phyloP scores from a whole-genome alignment of 2,888 invertebrate species.

The Carpatolechia fugitivella region DNA sequence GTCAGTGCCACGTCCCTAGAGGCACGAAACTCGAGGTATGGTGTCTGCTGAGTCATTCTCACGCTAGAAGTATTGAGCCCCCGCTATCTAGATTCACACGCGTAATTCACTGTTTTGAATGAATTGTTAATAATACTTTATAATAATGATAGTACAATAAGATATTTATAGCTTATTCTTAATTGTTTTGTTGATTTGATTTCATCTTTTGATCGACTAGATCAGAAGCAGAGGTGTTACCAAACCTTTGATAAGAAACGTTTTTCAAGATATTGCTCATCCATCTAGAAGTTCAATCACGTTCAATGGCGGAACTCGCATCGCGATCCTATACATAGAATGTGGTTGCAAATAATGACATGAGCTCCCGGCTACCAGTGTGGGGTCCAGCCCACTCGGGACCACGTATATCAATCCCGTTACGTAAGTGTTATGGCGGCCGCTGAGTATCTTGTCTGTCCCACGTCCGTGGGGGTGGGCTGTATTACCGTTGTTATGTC shows the following conservation, averaged over 20 bases:
- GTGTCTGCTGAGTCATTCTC: constrained; percentile 43
- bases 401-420: constrained; percentile 30
- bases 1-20: constrained; percentile 51
- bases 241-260: too few relatives aligned
- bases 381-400: not conserved
- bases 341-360: not conserved
- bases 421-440: constrained; percentile 25
- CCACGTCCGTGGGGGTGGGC: not conserved
- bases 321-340: not conserved
- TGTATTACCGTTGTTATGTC: not conserved
- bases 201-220: not conserved
- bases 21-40: constrained; percentile 44
- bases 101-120: not conserved
- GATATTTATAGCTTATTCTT: not conserved
- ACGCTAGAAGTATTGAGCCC: constrained; percentile 14
- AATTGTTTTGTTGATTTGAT: constrained; percentile 9
- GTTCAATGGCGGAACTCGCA: constrained; percentile 21
- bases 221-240: too few relatives aligned
- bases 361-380: not conserved
- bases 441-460: not conserved
- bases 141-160: constrained; percentile 2
- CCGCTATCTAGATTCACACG: constrained; percentile 29
- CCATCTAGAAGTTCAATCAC: not conserved
- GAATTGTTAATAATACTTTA: constrained; percentile 8
- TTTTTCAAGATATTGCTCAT: not conserved